phyloP scores from a whole-genome alignment of 2,797 vertebrate genomes.

The Mormyrops boulengeri region DNA sequence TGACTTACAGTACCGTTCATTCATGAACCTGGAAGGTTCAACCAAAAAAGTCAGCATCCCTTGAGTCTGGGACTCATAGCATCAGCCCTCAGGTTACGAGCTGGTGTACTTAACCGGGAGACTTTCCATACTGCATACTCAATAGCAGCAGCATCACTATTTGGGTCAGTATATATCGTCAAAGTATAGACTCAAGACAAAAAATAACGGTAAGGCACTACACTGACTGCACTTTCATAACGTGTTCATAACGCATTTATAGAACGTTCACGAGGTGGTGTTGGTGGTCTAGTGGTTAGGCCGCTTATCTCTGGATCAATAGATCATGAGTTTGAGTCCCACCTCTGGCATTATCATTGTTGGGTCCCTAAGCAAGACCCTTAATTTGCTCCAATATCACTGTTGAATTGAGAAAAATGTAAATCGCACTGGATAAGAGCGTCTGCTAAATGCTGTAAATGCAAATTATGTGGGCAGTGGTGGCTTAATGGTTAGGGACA shows the following conservation, averaged over 20 bases:
- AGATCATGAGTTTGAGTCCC: no score
- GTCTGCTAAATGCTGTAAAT: no score
- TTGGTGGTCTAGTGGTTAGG: no score
- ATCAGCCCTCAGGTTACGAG: not conserved
- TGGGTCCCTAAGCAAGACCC: no score
- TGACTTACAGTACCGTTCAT: not conserved
- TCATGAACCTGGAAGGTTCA: not conserved
- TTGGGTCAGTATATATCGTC: not conserved
- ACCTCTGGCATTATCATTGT: no score
- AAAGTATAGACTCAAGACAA: not conserved
- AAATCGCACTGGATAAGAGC: no score
- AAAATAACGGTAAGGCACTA: not conserved
- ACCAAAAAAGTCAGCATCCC: not conserved
- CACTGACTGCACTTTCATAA: not conserved
- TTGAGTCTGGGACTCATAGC: not conserved
- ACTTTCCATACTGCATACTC: not conserved
- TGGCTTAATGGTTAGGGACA: no score
- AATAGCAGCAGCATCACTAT: not conserved
- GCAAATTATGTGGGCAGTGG: no score
- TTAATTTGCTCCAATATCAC: no score
- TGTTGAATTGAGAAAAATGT: no score
- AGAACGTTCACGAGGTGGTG: not conserved
- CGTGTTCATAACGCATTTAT: not conserved
- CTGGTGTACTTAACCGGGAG: not conserved
- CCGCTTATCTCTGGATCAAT: no score